Conservation (phyloP, 2,113 vertebrate genomes). For the Dasyprocta punctata region DNA sequence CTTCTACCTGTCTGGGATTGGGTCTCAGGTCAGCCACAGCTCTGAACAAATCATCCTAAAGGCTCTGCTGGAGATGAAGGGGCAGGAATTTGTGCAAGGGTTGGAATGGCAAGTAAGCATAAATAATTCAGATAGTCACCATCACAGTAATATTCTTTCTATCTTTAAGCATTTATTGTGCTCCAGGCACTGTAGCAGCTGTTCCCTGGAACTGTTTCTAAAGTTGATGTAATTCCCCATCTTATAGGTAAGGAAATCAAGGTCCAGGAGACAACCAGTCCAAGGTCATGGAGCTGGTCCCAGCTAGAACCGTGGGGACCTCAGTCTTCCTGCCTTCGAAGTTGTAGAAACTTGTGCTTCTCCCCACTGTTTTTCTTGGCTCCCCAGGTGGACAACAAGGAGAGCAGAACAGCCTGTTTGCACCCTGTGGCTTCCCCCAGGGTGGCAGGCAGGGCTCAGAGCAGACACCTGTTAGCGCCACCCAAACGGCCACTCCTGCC, state of each 20-base stretch:
- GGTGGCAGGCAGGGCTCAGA: neutral
- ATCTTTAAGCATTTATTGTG: neutral
- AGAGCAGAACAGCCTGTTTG: neutral
- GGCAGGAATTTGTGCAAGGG: neutral
- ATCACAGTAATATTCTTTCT: neutral
- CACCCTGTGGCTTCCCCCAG: neutral
- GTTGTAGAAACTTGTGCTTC: neutral
- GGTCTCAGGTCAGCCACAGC: neutral
- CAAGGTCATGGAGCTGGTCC: neutral
- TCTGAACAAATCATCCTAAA: neutral
- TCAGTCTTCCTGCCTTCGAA: neutral
- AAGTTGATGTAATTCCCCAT: neutral
- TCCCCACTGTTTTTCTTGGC: neutral
- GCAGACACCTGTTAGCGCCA: neutral
- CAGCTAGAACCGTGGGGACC: neutral
- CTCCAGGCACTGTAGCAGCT: neutral
- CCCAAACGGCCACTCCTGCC: slow-evolving; percentile 30
- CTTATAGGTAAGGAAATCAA: slow-evolving; percentile 33
- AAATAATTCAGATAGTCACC: neutral
- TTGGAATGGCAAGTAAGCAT: neutral
- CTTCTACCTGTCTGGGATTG: neutral
- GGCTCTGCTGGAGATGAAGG: neutral
- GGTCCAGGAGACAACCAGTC: neutral
- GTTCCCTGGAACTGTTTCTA: neutral
- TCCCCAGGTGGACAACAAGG: neutral